phyloP scores from a whole-genome alignment of 2,797 vertebrate species.

The Lateolabrax maculatus region DNA sequence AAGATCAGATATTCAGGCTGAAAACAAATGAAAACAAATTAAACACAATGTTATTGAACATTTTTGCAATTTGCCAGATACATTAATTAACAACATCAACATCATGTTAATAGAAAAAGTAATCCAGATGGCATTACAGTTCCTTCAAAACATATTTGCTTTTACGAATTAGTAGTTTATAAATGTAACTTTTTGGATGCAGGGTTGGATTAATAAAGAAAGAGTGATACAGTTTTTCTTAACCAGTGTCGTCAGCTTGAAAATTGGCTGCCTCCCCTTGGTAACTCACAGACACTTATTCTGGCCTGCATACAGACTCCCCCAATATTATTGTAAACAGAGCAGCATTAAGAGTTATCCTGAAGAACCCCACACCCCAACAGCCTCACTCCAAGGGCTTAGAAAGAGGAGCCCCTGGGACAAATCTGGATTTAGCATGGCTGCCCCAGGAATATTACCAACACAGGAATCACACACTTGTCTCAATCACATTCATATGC shows the following conservation, averaged over 20 bases:
- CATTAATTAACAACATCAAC: neutral
- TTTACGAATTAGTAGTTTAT: neutral
- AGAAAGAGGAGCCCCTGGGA: slow-evolving; percentile 47
- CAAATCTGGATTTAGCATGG: slow-evolving; percentile 64
- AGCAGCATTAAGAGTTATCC: slow-evolving; percentile 50
- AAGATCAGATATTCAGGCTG: no score
- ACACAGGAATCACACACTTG: slow-evolving; percentile 41
- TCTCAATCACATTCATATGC: slow-evolving; percentile 61
- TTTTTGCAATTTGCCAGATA: neutral
- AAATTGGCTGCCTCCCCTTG: slow-evolving; percentile 27
- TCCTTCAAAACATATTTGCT: neutral
- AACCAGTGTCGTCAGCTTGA: slow-evolving; percentile 24
- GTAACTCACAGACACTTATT: slow-evolving; percentile 35
- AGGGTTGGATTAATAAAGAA: neutral
- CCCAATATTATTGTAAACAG: slow-evolving; percentile 57
- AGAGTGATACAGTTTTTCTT: neutral
- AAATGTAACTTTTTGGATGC: neutral
- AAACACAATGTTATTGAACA: neutral
- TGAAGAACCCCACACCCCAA: slow-evolving; percentile 23
- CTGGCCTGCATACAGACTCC: slow-evolving; percentile 32
- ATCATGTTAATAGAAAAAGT: neutral
- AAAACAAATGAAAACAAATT: neutral
- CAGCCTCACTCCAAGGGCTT: slow-evolving; percentile 45
- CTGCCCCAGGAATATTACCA: slow-evolving; percentile 52
- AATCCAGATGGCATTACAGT: neutral